Evolutionary conservation across 2,888 invertebrate species (phyloP).

Genomic region (Scaeva pyrastri): DNA sequence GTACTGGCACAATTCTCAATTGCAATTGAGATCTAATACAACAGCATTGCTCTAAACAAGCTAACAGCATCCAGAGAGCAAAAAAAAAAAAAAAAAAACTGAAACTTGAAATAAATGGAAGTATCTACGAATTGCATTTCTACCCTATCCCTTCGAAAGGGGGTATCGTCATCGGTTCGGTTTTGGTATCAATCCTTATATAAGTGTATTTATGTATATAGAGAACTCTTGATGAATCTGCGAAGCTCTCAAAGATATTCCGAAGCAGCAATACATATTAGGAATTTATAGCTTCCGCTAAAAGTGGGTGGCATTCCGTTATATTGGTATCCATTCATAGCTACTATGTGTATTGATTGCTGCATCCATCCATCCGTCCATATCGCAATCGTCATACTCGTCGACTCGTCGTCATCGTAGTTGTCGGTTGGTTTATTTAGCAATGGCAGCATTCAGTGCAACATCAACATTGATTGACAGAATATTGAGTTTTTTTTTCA

Average conservation of each 20-base stretch:
- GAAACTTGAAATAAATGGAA: neutral
- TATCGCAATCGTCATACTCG: too few relatives aligned
- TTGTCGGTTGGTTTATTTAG: neutral
- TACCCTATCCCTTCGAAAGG: constrained; percentile 19
- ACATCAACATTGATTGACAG: constrained; percentile 60
- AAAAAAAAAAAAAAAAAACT: constrained; percentile 6
- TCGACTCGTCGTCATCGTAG: neutral
- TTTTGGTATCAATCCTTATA: constrained; percentile 18
- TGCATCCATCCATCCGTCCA: constrained; percentile 5
- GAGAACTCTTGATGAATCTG: constrained; percentile 39
- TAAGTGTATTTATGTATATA: neutral
- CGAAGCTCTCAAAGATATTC: constrained; percentile 32
- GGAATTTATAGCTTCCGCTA: constrained; percentile 70
- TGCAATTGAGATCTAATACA: constrained; percentile 57
- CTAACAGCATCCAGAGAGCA: constrained; percentile 43
- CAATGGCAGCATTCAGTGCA: constrained; percentile 30
- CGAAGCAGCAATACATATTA: constrained; percentile 30
- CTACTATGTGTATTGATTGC: constrained; percentile 12
- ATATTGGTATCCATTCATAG: too few relatives aligned
- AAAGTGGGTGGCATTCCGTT: constrained; percentile 56
- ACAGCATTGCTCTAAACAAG: constrained; percentile 57
- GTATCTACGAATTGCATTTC: constrained; percentile 32
- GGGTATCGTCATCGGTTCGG: constrained; percentile 5
- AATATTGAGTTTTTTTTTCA: constrained; percentile 46
- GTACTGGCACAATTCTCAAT: constrained; percentile 43